phyloP scores from a whole-genome alignment of 2,113 vertebrate genomes.

The Paralichthys olivaceus region DNA sequence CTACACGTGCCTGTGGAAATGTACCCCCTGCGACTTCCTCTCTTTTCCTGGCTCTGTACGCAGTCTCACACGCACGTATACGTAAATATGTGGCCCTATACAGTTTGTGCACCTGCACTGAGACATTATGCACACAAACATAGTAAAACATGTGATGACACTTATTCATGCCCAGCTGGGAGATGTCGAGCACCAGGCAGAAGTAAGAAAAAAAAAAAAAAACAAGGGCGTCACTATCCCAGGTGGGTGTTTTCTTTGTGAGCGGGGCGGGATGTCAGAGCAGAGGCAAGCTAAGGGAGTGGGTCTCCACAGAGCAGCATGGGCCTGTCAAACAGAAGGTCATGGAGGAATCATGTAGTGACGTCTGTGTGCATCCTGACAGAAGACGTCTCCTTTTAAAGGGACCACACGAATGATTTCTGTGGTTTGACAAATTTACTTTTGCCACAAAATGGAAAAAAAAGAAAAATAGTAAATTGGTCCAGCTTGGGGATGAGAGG shows the following conservation, averaged over 20 bases:
- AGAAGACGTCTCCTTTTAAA: slow-evolving; percentile 9
- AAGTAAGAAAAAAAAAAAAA: slow-evolving; percentile 29
- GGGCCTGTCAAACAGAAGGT: slow-evolving; percentile 52
- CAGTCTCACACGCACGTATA: slow-evolving; percentile 33
- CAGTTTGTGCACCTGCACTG: slow-evolving; percentile 54
- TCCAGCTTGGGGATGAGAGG: slow-evolving; percentile 62
- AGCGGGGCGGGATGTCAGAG: slow-evolving; percentile 59
- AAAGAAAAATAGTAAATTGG: slow-evolving; percentile 60
- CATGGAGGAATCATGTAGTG: slow-evolving; percentile 40
- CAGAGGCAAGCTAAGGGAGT: slow-evolving; percentile 72
- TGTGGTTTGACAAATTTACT: slow-evolving; percentile 78
- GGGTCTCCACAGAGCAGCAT: slow-evolving; percentile 75
- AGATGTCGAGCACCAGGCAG: slow-evolving; percentile 64
- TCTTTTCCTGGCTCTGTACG: slow-evolving; percentile 53
- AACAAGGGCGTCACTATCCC: slow-evolving; percentile 50
- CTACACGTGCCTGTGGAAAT: slow-evolving; percentile 76
- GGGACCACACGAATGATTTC: slow-evolving; percentile 62
- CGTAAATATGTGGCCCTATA: slow-evolving; percentile 38
- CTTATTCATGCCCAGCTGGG: slow-evolving; percentile 57
- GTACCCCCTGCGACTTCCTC: slow-evolving; percentile 66
- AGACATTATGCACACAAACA: slow-evolving; percentile 46
- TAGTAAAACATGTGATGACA: slow-evolving; percentile 56
- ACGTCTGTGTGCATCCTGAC: slow-evolving; percentile 40
- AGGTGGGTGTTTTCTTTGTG: slow-evolving; percentile 33
- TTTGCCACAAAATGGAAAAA: slow-evolving; percentile 74